phyloP scores from a whole-genome alignment of 2,888 invertebrate species.

The Cosmopolites sordidus region DNA sequence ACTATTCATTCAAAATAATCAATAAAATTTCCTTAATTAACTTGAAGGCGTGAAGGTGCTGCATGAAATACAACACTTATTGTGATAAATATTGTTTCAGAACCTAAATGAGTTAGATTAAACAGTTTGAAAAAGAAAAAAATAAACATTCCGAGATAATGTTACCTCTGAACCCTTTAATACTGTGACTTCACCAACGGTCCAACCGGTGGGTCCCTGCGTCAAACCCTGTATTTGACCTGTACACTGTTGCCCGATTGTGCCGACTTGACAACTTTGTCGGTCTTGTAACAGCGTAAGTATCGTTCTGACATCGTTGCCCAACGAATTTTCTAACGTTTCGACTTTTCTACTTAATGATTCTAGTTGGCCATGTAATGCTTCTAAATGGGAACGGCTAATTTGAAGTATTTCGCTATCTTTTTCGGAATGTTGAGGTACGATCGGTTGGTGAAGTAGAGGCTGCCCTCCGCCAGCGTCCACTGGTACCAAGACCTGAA shows the following conservation, averaged over 20 bases:
- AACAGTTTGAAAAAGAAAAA: no score
- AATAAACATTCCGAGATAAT: no score
- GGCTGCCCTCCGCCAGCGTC: conserved; percentile 26
- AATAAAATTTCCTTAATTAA: no score
- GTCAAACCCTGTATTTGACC: not conserved
- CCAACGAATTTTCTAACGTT: conserved; percentile 67
- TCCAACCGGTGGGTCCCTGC: conserved; percentile 14
- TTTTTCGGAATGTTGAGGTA: conserved; percentile 39
- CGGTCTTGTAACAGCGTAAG: conserved; percentile 45
- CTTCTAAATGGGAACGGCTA: conserved; percentile 39
- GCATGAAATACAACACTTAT: no score
- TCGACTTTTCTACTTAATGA: conserved; percentile 65
- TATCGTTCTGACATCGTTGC: conserved; percentile 70
- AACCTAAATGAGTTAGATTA: no score
- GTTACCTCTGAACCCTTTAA: conserved; percentile 21
- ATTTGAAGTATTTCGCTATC: conserved; percentile 18
- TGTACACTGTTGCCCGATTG: not conserved
- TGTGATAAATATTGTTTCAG: no score
- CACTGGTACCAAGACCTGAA: conserved; percentile 24
- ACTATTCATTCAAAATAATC: no score
- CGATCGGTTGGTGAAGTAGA: conserved; percentile 5
- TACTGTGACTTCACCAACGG: conserved; percentile 18
- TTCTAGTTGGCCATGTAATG: conserved; percentile 54
- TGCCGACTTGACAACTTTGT: not conserved
- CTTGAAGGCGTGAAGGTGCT: no score